Percentiles rank a stretch among this genome's conserved stretches.
These are phyloP conservation scores for Urocynchramus pylzowi DNA, from an alignment of 2,113 vertebrate genomes.

Conservation along the genomic window DNA sequence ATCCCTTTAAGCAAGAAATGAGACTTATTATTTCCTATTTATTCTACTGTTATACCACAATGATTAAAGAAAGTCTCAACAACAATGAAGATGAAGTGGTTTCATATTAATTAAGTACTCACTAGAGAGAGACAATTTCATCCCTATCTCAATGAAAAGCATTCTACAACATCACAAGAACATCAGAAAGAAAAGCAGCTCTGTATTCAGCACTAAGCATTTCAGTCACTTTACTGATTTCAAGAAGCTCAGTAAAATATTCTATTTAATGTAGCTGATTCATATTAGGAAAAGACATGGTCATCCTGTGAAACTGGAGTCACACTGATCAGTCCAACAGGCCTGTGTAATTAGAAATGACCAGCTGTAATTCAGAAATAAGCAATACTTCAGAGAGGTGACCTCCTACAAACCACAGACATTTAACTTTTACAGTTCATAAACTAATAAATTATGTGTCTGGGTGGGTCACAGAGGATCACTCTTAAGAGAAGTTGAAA, in stretches of 20 bases:
- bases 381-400: not conserved
- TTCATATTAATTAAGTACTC: not conserved
- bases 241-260: not conserved
- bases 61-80: not conserved
- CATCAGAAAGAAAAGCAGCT: not conserved
- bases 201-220: not conserved
- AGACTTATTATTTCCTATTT: conserved; percentile 1
- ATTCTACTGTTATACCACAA: not conserved
- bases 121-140: not conserved
- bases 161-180: not conserved
- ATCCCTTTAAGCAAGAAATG: not conserved
- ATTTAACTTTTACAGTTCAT: not conserved
- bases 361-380: not conserved
- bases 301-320: not conserved
- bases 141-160: not conserved
- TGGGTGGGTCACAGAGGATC: not conserved
- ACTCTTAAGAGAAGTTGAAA: not conserved
- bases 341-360: not conserved
- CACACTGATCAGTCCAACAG: not conserved
- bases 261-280: not conserved
- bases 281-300: not conserved
- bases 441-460: not conserved
- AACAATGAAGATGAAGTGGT: not conserved
- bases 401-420: not conserved
- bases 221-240: not conserved